Percentiles rank a stretch among this genome's conserved stretches.
Evolutionary conservation across 2,888 invertebrate species (phyloP).

Genomic region (Rambutsinella grinnellia): DNA sequence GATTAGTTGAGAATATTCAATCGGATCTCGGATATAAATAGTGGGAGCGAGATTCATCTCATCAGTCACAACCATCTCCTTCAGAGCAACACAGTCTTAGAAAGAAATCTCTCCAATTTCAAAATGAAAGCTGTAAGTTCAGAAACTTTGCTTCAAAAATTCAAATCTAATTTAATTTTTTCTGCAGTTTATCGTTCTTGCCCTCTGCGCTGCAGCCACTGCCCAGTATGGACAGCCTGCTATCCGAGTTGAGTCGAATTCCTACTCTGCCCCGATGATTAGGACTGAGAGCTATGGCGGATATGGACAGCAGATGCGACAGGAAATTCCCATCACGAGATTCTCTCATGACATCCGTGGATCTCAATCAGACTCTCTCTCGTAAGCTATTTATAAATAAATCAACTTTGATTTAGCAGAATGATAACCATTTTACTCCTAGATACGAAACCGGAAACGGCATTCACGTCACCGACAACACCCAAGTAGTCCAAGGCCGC

Average conservation of each 20-base stretch:
- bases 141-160: not conserved
- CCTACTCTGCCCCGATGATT: slow-evolving; percentile 27
- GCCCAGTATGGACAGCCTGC: slow-evolving; percentile 16
- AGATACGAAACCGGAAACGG: slow-evolving; percentile 21
- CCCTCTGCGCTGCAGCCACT: not conserved
- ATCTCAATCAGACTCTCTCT: not conserved
- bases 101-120: not conserved
- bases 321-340: slow-evolving; percentile 5
- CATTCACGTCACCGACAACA: not conserved
- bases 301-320: not conserved
- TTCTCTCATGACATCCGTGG: slow-evolving; percentile 13
- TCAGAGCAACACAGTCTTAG: not conserved
- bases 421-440: too few relatives aligned
- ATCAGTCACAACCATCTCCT: not conserved
- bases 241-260: not conserved
- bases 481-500: slow-evolving; percentile 11
- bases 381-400: not conserved
- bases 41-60: not conserved
- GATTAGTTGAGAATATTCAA: not conserved
- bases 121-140: not conserved
- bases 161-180: not conserved
- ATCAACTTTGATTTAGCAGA: too few relatives aligned
- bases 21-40: not conserved
- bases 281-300: not conserved
- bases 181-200: not conserved